A percentile compares a stretch with the other conserved stretches of the same genome.
Evolutionary conservation across 2,888 invertebrate species (phyloP).

Genomic region (Lamellibrachia columna): DNA sequence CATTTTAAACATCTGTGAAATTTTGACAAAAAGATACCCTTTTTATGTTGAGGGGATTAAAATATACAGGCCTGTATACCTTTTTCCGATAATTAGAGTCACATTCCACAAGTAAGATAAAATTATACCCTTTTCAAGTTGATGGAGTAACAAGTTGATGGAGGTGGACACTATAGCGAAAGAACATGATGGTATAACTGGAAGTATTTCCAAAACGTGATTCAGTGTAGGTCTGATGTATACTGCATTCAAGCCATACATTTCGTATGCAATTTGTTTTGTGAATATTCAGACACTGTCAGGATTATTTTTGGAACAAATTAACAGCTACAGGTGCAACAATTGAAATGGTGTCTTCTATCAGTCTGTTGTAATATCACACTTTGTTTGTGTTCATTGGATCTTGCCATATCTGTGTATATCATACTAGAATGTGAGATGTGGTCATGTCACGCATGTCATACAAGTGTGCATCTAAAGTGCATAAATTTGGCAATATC

Average conservation of each 20-base stretch:
- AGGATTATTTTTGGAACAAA: background rate
- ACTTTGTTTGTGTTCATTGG: too few species aligned
- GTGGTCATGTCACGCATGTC: background rate
- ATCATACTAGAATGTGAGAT: background rate
- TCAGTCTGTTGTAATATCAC: too few species aligned
- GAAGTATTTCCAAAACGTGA: background rate
- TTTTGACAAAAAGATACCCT: too few species aligned
- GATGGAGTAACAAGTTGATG: too few species aligned
- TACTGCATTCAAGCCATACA: background rate
- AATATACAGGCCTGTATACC: too few species aligned
- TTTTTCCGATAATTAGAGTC: too few species aligned
- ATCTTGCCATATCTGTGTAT: background rate
- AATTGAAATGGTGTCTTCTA: background rate
- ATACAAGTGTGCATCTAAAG: background rate
- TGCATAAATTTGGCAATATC: background rate
- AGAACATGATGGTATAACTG: background rate
- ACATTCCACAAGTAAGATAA: too few species aligned
- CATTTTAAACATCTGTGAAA: too few species aligned
- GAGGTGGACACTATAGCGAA: too few species aligned
- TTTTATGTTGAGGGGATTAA: too few species aligned
- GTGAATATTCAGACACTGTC: background rate
- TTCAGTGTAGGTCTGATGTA: background rate
- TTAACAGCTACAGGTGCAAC: background rate
- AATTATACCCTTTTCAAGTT: too few species aligned
- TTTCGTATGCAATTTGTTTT: background rate